Evolutionary conservation across 2,888 invertebrate genomes (phyloP).

Genomic region (Mesochorus sp.): DNA sequence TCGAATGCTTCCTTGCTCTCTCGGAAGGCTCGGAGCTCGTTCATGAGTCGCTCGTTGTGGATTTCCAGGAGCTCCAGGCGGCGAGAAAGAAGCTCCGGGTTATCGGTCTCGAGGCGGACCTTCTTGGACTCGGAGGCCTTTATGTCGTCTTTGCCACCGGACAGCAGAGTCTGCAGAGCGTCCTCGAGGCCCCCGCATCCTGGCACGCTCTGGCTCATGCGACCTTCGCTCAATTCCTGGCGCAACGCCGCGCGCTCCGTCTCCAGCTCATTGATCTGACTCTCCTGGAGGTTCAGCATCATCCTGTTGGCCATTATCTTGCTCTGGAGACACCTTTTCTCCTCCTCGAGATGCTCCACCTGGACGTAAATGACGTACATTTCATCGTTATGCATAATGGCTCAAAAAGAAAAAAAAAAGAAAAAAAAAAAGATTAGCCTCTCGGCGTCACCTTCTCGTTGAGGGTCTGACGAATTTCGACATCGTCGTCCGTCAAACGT

Average conservation of each 20-base stretch:
- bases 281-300: slow-evolving; percentile 69
- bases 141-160: slow-evolving; percentile 74
- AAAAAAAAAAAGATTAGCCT: no score
- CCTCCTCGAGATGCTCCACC: slow-evolving; percentile 75
- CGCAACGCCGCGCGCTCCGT: slow-evolving; percentile 67
- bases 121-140: slow-evolving; percentile 79
- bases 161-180: slow-evolving; percentile 60
- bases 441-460: slow-evolving; percentile 77
- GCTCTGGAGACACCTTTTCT: slow-evolving; percentile 69
- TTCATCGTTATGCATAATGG: no score
- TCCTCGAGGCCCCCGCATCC: slow-evolving; percentile 67
- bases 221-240: slow-evolving; percentile 70
- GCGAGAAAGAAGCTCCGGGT: slow-evolving; percentile 65
- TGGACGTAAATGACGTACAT: slow-evolving; percentile 43
- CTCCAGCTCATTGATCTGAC: slow-evolving; percentile 67
- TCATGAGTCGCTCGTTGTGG: slow-evolving; percentile 75
- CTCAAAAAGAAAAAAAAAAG: no score
- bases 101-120: slow-evolving; percentile 74
- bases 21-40: slow-evolving; percentile 70
- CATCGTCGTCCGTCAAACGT: slow-evolving; percentile 87
- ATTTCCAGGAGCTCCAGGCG: slow-evolving; percentile 75
- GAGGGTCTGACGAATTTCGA: slow-evolving; percentile 83
- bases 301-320: slow-evolving; percentile 67
- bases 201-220: slow-evolving; percentile 68
- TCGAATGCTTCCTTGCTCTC: slow-evolving; percentile 73